A percentile compares a stretch with the other conserved stretches of the same genome.
Evolutionary conservation across 2,888 invertebrate species (phyloP).

Genomic region (Tiphia femorata): DNA sequence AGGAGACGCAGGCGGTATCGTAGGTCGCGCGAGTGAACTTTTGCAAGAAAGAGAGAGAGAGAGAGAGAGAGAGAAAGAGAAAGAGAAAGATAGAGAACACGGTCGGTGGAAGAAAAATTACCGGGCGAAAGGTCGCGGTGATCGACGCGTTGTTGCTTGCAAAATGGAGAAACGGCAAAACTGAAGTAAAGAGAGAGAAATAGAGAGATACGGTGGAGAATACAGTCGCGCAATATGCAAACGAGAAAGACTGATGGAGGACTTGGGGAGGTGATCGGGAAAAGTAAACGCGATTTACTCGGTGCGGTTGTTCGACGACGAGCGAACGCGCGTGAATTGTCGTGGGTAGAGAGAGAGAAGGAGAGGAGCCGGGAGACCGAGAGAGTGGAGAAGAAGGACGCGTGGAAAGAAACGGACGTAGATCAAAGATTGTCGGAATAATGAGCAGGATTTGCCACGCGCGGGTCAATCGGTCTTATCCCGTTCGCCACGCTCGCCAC

Average conservation of each 20-base stretch:
- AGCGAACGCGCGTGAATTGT: not conserved
- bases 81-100: constrained; percentile 6
- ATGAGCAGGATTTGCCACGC: too few relatives aligned
- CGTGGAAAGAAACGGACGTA: constrained; percentile 6
- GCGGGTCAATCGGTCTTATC: too few relatives aligned
- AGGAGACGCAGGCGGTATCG: not conserved
- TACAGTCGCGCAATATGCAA: not conserved
- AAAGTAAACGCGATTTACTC: too few relatives aligned
- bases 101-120: constrained; percentile 25
- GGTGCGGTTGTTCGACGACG: too few relatives aligned
- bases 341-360: constrained; percentile 8
- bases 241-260: not conserved
- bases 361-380: constrained; percentile 4
- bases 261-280: constrained; percentile 23
- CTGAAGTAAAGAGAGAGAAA: not conserved
- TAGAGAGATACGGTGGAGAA: not conserved
- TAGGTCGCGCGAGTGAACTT: constrained; percentile 4
- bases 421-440: too few relatives aligned
- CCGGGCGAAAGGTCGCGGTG: constrained; percentile 37
- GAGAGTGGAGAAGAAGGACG: constrained; percentile 8
- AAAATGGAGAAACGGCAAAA: not conserved
- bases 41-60: constrained; percentile 4
- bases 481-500: too few relatives aligned
- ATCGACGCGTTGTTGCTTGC: constrained; percentile 12
- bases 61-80: constrained; percentile 2